These are phyloP conservation scores for Nilaparvata lugens DNA, from an alignment of 1,140 invertebrate genomes.

Conservation along the genomic window DNA sequence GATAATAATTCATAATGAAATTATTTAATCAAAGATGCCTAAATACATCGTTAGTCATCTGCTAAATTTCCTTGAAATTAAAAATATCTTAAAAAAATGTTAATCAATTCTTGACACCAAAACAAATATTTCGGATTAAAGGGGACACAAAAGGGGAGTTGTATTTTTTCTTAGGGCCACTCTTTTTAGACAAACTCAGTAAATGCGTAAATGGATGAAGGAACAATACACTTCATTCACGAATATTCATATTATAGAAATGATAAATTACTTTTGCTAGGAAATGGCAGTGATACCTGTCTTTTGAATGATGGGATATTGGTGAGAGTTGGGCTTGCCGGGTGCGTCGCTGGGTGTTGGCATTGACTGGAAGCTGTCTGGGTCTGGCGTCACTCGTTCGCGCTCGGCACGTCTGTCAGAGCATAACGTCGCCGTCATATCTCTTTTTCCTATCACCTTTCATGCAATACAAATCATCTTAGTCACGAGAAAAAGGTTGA, in stretches of 20 bases:
- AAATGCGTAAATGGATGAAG: not conserved
- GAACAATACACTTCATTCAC: not conserved
- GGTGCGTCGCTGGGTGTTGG: constrained; percentile 30
- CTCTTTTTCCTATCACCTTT: constrained; percentile 46
- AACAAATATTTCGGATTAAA: too few relatives aligned
- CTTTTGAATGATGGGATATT: not conserved
- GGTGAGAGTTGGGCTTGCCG: not conserved
- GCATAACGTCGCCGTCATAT: constrained; percentile 46
- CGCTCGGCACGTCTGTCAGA: constrained; percentile 39
- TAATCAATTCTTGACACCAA: too few relatives aligned
- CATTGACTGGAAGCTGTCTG: constrained; percentile 41
- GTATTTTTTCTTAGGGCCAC: too few relatives aligned
- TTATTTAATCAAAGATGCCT: too few relatives aligned
- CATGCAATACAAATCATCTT: not conserved
- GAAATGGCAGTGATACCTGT: not conserved
- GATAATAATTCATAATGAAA: too few relatives aligned
- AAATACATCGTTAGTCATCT: too few relatives aligned
- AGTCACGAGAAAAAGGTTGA: not conserved
- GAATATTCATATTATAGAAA: not conserved
- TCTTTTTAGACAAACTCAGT: not conserved
- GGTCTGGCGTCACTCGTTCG: constrained; percentile 39
- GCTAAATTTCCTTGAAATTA: too few relatives aligned
- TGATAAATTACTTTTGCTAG: too few relatives aligned
- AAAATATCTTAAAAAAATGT: too few relatives aligned
- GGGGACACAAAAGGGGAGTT: too few relatives aligned